phyloP scores from a whole-genome alignment of 2,113 vertebrate species.

The Perca fluviatilis region DNA sequence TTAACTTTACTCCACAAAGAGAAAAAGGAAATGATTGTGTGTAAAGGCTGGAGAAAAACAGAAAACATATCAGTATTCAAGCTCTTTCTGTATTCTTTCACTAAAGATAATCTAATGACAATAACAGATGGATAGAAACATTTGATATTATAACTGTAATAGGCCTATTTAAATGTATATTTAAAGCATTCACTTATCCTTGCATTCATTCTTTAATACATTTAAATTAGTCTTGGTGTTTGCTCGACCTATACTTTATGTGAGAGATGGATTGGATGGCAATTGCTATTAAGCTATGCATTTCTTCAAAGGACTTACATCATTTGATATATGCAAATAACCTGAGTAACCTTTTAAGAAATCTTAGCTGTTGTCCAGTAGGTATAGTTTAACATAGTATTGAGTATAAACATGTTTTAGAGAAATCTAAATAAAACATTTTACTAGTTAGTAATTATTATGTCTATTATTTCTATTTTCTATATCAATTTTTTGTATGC shows the following conservation, averaged over 20 bases:
- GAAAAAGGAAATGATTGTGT: not conserved
- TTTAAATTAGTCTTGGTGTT: too few species aligned
- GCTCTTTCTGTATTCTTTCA: not conserved
- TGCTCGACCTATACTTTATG: not conserved
- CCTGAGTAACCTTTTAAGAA: not conserved
- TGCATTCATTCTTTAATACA: not conserved
- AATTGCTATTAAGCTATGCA: conserved; percentile 20
- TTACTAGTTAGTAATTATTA: not conserved
- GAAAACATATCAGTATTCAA: not conserved
- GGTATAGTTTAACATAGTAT: not conserved
- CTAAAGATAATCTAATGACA: not conserved
- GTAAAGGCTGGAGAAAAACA: not conserved
- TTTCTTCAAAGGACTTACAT: conserved; percentile 4
- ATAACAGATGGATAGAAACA: not conserved
- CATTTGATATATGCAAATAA: not conserved
- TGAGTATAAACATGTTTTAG: not conserved
- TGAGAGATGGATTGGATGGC: not conserved
- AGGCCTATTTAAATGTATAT: not conserved
- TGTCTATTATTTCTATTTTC: too few species aligned
- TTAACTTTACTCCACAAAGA: not conserved
- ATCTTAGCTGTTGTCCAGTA: not conserved
- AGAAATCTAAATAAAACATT: too few species aligned
- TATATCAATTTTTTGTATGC: too few species aligned
- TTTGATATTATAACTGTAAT: not conserved
- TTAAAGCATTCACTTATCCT: not conserved